Evolutionary conservation across 2,888 invertebrate species (phyloP).

Genomic region (Caenorhabditis virilis): DNA sequence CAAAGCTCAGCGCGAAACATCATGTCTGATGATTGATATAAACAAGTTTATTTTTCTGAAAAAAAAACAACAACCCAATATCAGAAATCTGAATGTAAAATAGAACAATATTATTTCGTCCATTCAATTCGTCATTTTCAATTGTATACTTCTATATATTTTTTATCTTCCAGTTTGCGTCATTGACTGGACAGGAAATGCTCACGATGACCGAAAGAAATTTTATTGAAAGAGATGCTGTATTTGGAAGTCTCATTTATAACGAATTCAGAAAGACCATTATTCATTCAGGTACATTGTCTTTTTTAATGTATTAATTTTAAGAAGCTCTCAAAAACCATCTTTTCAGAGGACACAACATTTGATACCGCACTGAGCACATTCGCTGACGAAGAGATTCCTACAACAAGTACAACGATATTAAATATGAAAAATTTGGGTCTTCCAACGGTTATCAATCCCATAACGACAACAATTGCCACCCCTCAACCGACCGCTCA

Average conservation of each 20-base stretch:
- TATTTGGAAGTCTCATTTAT: constrained; percentile 62
- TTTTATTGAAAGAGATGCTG: constrained; percentile 62
- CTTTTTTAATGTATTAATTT: not conserved
- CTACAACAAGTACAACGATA: constrained; percentile 28
- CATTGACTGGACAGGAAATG: constrained; percentile 57
- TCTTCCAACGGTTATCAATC: constrained; percentile 31
- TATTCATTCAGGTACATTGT: constrained; percentile 19
- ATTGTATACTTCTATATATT: too few relatives aligned
- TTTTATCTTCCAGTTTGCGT: constrained; percentile 54
- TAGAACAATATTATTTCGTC: too few relatives aligned
- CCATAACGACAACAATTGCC: constrained; percentile 17
- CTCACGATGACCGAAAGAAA: constrained; percentile 60
- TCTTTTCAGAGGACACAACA: constrained; percentile 57
- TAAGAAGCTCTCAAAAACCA: not conserved
- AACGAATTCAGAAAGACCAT: constrained; percentile 54
- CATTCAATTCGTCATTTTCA: too few relatives aligned
- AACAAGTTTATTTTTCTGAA: too few relatives aligned
- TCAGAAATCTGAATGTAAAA: too few relatives aligned
- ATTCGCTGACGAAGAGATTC: constrained; percentile 46
- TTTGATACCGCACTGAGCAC: constrained; percentile 57
- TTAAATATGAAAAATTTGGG: constrained; percentile 26
- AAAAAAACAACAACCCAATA: too few relatives aligned
- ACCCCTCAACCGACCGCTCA: constrained; percentile 10
- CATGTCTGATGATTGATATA: too few relatives aligned
- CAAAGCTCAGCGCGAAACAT: too few relatives aligned